A percentile compares a stretch with the other conserved stretches of the same genome.
These are phyloP conservation scores for Samia ricini DNA, from an alignment of 1,140 invertebrate species.

Conservation along the genomic window DNA sequence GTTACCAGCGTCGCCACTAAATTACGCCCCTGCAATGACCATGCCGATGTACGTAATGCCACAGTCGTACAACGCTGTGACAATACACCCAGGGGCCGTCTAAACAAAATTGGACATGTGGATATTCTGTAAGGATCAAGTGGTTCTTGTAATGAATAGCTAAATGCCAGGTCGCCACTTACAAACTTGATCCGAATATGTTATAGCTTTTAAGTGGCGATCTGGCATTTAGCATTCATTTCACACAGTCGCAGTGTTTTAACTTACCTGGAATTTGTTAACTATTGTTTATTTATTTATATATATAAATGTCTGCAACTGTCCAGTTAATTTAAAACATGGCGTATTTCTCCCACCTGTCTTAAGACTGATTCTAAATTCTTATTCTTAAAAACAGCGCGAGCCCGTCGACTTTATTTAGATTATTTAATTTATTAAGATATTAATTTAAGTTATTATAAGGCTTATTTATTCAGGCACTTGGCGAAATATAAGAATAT, in stretches of 20 bases:
- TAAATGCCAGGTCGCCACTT: constrained; percentile 72
- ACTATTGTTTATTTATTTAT: not conserved
- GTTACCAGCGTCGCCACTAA: constrained; percentile 59
- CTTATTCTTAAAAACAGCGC: constrained; percentile 41
- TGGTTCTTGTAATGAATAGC: constrained; percentile 37
- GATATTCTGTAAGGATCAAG: constrained; percentile 56
- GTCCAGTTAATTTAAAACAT: constrained; percentile 50
- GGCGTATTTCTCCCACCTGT: constrained; percentile 27
- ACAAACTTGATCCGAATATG: constrained; percentile 49
- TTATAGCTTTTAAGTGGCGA: constrained; percentile 44
- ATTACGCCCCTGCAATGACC: constrained; percentile 50
- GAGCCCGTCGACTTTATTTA: constrained; percentile 74
- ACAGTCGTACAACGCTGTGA: constrained; percentile 54
- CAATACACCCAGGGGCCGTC: constrained; percentile 43
- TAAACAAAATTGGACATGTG: constrained; percentile 67
- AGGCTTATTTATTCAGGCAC: constrained; percentile 72
- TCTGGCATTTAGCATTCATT: constrained; percentile 65
- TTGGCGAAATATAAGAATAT: constrained; percentile 57
- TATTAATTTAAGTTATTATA: constrained; percentile 52
- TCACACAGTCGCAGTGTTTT: constrained; percentile 49
- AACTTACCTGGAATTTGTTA: constrained; percentile 40
- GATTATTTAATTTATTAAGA: constrained; percentile 53
- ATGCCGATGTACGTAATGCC: constrained; percentile 66
- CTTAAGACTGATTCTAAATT: constrained; percentile 57
- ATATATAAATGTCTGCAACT: not conserved